Evolutionary conservation across 2,888 invertebrate genomes (phyloP), one percentile per base, ranked within the genome.

Genomic region (Caenorhabditis japonica): DNA sequence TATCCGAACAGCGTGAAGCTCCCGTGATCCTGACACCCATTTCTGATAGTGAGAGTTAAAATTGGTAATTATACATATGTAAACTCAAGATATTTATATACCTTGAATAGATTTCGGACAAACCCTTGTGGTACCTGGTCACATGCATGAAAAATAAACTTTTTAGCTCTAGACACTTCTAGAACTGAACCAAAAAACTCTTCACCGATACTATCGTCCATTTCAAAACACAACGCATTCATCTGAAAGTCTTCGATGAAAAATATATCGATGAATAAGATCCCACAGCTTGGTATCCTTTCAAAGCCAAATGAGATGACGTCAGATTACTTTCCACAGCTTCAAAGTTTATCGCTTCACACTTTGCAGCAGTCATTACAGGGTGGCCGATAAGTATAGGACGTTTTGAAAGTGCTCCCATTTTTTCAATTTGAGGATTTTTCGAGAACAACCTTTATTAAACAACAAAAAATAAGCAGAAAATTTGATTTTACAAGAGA

Each of bases 141-240:
- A 39, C 74, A 74, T 8, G 52, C 46, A 38, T 69, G 74, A 25
- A 74, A 68, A 10, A 74, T 69, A 23, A 74, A 58, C 12, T 55
- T 59, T 19, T 19, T 43, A 0, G 64, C 59, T 4, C 43, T 36
- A 8, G 51, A 61, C n/a, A 23, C 19, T 5, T 51, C 56, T 19
- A 73, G 27, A 36, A 68, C 15, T 0, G 27, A 39, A 4, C 34
- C 21, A 25, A 66, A 73, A 7, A 66, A 59, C 44, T 55, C 34
- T 27, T 30, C 43, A 1, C 23, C 64, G 15, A 73, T 51, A 12
- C 44, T 68, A 25, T 68, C 61, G 36, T 74, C 74, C 68, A 69
- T 74, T 38, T 74, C 74, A 13, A 68, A 74, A 21, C 61, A 61
- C 2, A 74, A 1, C 0, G 74, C 21, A n/a, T 43, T 33, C 10